phyloP scores from a whole-genome alignment of 2,797 vertebrate species.

The Orestias chungarensis region DNA sequence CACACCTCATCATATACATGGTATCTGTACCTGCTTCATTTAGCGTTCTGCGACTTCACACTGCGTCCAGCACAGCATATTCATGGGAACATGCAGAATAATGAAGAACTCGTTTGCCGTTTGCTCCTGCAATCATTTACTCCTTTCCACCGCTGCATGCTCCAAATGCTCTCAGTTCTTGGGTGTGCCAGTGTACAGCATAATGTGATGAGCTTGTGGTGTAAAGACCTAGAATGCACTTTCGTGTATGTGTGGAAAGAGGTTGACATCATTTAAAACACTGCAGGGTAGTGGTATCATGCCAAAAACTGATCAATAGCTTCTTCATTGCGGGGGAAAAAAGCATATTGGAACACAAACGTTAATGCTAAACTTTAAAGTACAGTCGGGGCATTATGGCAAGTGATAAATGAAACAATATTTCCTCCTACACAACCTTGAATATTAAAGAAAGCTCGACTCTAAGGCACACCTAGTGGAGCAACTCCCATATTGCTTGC shows the following conservation, averaged over 20 bases:
- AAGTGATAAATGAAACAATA: conserved; percentile 28
- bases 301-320: conserved; percentile 31
- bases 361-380: conserved; percentile 35
- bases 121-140: conserved; percentile 11
- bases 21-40: conserved; percentile 2
- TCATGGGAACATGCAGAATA: conserved; percentile 1
- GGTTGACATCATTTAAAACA: conserved; percentile 34
- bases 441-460: conserved; percentile 21
- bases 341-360: conserved; percentile 35
- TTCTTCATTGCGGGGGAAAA: conserved; percentile 17
- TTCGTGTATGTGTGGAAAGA: conserved; percentile 11
- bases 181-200: conserved; percentile 19
- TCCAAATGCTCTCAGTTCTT: conserved; percentile 11
- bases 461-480: neutral
- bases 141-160: conserved; percentile 14
- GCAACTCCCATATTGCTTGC: neutral
- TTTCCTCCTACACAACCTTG: conserved; percentile 8
- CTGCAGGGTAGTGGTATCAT: conserved; percentile 4
- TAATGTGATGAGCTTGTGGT: conserved; percentile 12
- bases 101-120: neutral
- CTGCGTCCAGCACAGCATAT: neutral
- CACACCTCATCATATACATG: neutral
- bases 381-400: conserved; percentile 22
- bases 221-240: conserved; percentile 16
- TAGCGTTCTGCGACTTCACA: neutral